Evolutionary conservation across 2,888 invertebrate genomes (phyloP).

Genomic region (Leucophora obtusa): DNA sequence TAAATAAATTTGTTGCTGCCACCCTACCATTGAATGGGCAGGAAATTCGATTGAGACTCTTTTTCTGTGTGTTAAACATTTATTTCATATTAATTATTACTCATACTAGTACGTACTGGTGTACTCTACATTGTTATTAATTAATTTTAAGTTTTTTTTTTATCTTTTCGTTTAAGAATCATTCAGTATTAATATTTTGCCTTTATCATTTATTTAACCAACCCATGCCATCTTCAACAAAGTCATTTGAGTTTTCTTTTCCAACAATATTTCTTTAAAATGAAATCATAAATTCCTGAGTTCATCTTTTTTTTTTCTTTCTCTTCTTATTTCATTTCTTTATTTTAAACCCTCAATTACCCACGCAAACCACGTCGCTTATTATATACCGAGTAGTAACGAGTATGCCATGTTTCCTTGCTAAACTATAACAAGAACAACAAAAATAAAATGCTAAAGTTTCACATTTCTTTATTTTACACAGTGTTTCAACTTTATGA

Average conservation of each 20-base stretch:
- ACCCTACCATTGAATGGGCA: too few species aligned
- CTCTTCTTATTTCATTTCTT: slow-evolving; percentile 21
- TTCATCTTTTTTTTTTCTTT: background rate
- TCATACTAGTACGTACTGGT: too few species aligned
- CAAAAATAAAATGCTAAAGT: slow-evolving; percentile 21
- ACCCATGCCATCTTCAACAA: background rate
- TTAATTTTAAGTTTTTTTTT: background rate
- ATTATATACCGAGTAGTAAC: background rate
- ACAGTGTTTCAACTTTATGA: slow-evolving; percentile 39
- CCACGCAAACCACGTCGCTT: slow-evolving; percentile 45
- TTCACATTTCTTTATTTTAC: slow-evolving; percentile 39
- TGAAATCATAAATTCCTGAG: slow-evolving; percentile 40
- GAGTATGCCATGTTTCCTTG: slow-evolving; percentile 1
- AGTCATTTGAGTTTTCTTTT: background rate
- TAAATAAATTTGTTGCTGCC: too few species aligned
- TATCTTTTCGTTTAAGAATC: background rate
- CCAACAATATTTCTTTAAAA: slow-evolving; percentile 27
- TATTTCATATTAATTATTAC: too few species aligned
- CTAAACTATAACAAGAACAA: background rate
- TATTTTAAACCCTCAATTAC: slow-evolving; percentile 44
- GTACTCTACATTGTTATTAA: background rate
- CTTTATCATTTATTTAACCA: background rate
- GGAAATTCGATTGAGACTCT: too few species aligned
- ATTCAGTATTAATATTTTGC: background rate
- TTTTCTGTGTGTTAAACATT: too few species aligned